A percentile compares a stretch with the other conserved stretches of the same genome.
phyloP scores from a whole-genome alignment of 2,113 vertebrate species.

The Stomatorhinus ivindoensis region DNA sequence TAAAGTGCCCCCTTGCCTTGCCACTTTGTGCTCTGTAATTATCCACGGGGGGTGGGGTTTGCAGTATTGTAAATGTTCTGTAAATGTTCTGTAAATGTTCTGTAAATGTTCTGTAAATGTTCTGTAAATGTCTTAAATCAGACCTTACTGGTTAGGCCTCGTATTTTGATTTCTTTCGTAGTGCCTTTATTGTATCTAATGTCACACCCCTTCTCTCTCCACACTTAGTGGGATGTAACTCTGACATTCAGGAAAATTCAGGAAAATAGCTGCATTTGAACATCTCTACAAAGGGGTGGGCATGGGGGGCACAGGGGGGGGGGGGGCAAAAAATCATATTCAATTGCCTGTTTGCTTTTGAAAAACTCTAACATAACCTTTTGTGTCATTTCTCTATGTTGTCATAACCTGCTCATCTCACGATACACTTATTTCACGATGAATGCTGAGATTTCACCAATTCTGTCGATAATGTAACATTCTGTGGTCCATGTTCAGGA shows the following conservation, averaged over 20 bases:
- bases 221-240: not conserved
- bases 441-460: not conserved
- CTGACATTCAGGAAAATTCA: not conserved
- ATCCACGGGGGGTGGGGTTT: not conserved
- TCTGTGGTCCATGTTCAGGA: not conserved
- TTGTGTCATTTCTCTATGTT: not conserved
- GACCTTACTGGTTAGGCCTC: not conserved
- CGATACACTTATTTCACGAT: not conserved
- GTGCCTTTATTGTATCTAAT: not conserved
- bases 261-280: not conserved
- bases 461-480: not conserved
- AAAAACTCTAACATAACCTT: not conserved
- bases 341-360: not conserved
- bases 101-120: not conserved
- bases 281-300: not conserved
- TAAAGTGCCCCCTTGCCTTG: not conserved
- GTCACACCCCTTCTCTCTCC: not conserved
- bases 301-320: no score
- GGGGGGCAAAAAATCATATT: not conserved
- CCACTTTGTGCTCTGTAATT: not conserved
- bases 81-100: not conserved
- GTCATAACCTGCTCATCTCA: not conserved
- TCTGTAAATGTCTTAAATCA: not conserved
- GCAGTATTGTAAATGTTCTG: not conserved
- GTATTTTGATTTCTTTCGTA: not conserved